Percentiles rank a stretch among this genome's conserved stretches.
These are phyloP conservation scores for Apeira syringaria DNA, from an alignment of 2,888 invertebrate species.

Conservation along the genomic window DNA sequence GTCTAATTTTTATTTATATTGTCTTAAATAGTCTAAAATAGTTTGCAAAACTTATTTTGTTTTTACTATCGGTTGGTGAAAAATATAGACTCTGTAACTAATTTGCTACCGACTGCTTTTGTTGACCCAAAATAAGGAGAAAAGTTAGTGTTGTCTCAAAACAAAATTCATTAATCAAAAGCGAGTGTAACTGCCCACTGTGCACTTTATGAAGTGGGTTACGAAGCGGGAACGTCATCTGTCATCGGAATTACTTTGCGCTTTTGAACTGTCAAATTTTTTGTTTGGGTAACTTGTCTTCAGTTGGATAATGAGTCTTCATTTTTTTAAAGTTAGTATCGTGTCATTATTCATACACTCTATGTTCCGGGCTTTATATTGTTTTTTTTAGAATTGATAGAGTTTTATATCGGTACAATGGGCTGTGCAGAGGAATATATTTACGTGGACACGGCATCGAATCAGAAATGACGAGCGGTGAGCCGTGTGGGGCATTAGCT, in stretches of 20 bases:
- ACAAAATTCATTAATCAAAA: constrained; percentile 19
- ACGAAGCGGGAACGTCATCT: constrained; percentile 1
- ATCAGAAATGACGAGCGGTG: too few relatives aligned
- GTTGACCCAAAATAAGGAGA: constrained; percentile 1
- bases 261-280: constrained; percentile 10
- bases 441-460: too few relatives aligned
- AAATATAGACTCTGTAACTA: too few relatives aligned
- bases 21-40: too few relatives aligned
- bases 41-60: too few relatives aligned
- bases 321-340: background rate
- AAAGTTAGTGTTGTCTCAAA: constrained; percentile 4
- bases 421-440: too few relatives aligned
- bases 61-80: too few relatives aligned
- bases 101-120: background rate
- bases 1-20: too few relatives aligned
- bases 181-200: constrained; percentile 1
- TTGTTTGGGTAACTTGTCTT: background rate
- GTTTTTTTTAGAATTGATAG: too few relatives aligned
- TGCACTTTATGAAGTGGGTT: constrained; percentile 9
- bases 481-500: too few relatives aligned
- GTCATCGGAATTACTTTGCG: constrained; percentile 12
- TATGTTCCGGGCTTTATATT: too few relatives aligned
- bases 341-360: background rate
- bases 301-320: background rate
- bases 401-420: too few relatives aligned